Conservation (phyloP, 64 coral and sea anemone genomes). For the Dendrophyllia cribrosa region DNA sequence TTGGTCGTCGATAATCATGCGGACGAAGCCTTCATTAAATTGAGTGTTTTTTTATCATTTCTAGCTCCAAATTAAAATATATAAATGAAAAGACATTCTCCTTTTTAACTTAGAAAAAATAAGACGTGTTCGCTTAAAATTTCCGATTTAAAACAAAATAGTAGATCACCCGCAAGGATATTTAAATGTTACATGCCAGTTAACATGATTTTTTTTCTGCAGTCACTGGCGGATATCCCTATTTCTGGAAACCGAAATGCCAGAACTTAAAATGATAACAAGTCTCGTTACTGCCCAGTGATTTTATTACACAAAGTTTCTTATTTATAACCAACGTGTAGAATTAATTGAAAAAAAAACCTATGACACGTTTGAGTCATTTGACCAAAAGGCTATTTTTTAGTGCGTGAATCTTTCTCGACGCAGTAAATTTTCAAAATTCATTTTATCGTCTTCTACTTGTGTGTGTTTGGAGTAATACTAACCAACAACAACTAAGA, state of each 20-base stretch:
- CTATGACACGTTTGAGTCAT: not conserved
- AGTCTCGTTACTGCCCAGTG: not conserved
- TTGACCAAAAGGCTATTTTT: no score
- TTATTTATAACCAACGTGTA: not conserved
- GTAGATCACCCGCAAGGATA: not conserved
- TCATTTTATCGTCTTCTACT: not conserved
- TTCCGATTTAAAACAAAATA: not conserved
- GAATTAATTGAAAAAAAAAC: not conserved
- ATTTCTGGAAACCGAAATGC: no score
- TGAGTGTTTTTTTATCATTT: not conserved
- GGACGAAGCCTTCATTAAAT: not conserved
- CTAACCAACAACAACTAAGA: not conserved
- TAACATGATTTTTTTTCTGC: not conserved
- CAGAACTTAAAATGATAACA: no score
- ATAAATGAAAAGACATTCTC: not conserved
- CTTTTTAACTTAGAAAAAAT: not conserved
- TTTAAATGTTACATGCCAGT: not conserved
- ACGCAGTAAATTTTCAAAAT: not conserved
- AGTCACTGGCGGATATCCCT: not conserved
- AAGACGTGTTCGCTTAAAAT: slow-evolving; percentile 3
- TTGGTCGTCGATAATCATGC: not conserved
- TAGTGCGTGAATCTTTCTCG: no score
- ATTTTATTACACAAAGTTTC: not conserved
- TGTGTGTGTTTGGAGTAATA: not conserved
- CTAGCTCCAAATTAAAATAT: not conserved